Base-by-base conservation (phyloP, 2,888 invertebrate genomes). In the Apodemia mormo region DNA sequence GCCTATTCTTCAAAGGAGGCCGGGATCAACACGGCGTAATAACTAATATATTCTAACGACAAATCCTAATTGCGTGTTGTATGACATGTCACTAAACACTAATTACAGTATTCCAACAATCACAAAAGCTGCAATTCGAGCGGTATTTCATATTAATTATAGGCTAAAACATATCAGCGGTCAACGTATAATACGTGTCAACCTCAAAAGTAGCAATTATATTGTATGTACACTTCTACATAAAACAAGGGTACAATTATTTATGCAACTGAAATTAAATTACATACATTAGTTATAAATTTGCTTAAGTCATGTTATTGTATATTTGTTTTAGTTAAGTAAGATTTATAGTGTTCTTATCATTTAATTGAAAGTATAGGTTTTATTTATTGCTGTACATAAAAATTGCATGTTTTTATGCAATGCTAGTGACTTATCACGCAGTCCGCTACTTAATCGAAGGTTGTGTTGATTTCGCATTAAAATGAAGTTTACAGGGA, bases 141-240 rank as follows among this genome's bases (percentile, higher is more conserved):
- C 58, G 58, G 58, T 58, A 30, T 58, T 58, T 58, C 12, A 58
- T 58, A 58, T 5, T 58, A 58, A 58, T 58, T 58, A 58, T 58
- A 58, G 58, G 29, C 12, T 30, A 33, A 30, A 58, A 74, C 70
- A 65, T 73, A 70, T 71, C 72, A 69, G 69, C 72, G 70, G 75
- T 73, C 71, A 69, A 73, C 69, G 70, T 64, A 68, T 76, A 75
- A 75, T 75, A 72, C 75, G 73, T 77, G 75, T 75, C 75, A 74
- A 75, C 72, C 74, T 73, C 14, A 70, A 72, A 69, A 70, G 68
- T 66, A 65, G 71, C 74, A 75, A 78, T 78, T 78, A 77, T 61
- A 10, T 14, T 30, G 33, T 61, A 61, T 58, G 30, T 61, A 49
- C 49, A 49, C 49, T 49, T 49, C 49, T 61, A 10, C 10, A 29